A percentile compares a stretch with the other conserved stretches of the same genome.
These are phyloP conservation scores for Caenorhabditis doughertyi DNA, from an alignment of 2,888 invertebrate species.

Conservation along the genomic window DNA sequence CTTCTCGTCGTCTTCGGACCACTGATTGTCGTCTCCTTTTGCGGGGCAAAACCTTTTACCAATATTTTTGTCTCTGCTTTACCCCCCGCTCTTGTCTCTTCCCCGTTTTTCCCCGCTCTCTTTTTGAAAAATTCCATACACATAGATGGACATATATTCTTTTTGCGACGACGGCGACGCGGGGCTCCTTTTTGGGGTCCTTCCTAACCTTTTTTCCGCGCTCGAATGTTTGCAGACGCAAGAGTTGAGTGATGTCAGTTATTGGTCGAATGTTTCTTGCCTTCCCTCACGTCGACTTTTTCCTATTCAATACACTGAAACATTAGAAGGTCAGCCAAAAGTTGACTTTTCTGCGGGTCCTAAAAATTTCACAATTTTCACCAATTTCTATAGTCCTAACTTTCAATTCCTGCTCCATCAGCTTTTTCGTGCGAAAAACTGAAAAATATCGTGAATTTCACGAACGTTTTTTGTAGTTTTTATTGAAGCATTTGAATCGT, in stretches of 20 bases:
- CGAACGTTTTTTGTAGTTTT: too few relatives aligned
- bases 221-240: slow-evolving; percentile 54
- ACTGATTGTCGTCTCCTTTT: slow-evolving; percentile 50
- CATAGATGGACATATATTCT: slow-evolving; percentile 61
- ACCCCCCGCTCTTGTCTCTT: slow-evolving; percentile 16
- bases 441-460: too few relatives aligned
- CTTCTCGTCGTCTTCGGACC: slow-evolving; percentile 7
- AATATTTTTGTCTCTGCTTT: slow-evolving; percentile 52
- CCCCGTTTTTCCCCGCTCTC: neutral
- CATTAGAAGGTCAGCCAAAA: slow-evolving; percentile 9
- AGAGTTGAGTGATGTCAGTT: slow-evolving; percentile 64
- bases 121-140: slow-evolving; percentile 58
- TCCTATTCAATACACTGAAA: slow-evolving; percentile 25
- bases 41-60: slow-evolving; percentile 48
- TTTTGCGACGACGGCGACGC: slow-evolving; percentile 21
- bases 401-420: neutral
- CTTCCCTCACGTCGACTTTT: slow-evolving; percentile 55
- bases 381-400: neutral
- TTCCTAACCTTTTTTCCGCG: slow-evolving; percentile 38
- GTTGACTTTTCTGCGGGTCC: neutral
- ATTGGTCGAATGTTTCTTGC: slow-evolving; percentile 54
- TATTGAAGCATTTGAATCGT: too few relatives aligned
- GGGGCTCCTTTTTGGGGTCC: slow-evolving; percentile 32
- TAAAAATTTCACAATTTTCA: neutral
- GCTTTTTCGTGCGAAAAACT: too few relatives aligned